Base-by-base conservation (phyloP, 2,797 vertebrate species). In the Antennarius maculatus region DNA sequence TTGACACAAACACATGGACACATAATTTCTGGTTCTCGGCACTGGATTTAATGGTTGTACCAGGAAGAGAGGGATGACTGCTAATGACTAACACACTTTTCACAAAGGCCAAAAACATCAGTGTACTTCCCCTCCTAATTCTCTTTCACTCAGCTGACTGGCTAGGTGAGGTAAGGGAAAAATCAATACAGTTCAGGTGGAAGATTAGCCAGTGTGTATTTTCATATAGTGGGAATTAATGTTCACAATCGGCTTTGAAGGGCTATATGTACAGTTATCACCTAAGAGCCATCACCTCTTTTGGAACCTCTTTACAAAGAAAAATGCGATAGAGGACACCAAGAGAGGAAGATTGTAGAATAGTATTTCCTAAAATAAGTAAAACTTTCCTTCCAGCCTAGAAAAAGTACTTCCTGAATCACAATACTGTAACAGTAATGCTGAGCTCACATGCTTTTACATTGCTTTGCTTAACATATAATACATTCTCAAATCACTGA, bases 51-150 rank as follows among this genome's bases (percentile, higher is more conserved):
- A 92, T 84, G 85, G 83, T 71, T 34, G 49, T 46, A 71, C 71
- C 54, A 34, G 70, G 42, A 73, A 67, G 72, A 69, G 59, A 86
- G 66, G 80, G 74, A 86, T 71, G 79, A 84, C 81, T 63, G 8
- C 85, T 91, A 92, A 91, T 88, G 86, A 87, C 83, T 47, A 54
- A 56, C 76, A 48, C 61, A 54, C 84, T 73, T 75, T 72, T 88
- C 81, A 83, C 80, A 83, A 81, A 90, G 85, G 89, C 79, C 85
- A 86, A 61, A 71, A 37, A 77, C 83, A 83, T 88, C 86, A 82
- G 89, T 90, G 74, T n/a, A 41, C 23, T 52, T 82, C 63, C 69
- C 69, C 73, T 75, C 61, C 42, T 41, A 55, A 68, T 66, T 46
- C 73, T 64, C 48, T 80, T 86, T 79, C n/a, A 54, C 60, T 74